phyloP scores from a whole-genome alignment of 2,888 invertebrate genomes.

The Noctua comes region DNA sequence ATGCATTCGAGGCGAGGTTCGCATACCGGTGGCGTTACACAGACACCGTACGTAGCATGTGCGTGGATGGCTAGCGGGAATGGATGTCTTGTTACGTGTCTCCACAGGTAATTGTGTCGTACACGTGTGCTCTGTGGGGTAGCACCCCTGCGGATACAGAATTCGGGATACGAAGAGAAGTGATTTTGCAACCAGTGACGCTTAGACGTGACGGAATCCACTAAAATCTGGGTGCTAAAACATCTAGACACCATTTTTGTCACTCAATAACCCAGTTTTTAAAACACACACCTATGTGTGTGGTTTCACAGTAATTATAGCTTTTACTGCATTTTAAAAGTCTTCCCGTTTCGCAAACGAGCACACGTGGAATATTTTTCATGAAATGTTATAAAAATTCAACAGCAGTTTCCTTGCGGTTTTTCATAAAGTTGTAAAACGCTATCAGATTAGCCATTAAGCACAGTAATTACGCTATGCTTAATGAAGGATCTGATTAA shows the following conservation, averaged over 20 bases:
- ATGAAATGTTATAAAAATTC: background rate
- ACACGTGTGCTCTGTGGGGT: constrained; percentile 24
- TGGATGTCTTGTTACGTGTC: constrained; percentile 20
- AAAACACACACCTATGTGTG: background rate
- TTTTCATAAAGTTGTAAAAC: constrained; percentile 44
- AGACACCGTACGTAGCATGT: constrained; percentile 26
- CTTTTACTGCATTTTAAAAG: background rate
- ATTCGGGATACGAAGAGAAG: background rate
- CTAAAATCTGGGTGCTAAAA: background rate
- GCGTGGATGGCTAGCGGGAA: constrained; percentile 24
- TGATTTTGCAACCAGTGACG: background rate
- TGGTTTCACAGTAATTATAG: background rate
- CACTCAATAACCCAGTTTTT: background rate
- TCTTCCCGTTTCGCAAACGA: too few species aligned
- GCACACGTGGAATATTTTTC: background rate
- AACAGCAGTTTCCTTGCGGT: background rate
- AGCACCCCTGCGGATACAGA: background rate
- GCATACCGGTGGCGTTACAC: constrained; percentile 40
- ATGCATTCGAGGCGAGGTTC: constrained; percentile 41
- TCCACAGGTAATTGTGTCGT: constrained; percentile 21
- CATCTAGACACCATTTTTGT: background rate
- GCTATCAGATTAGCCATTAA: constrained; percentile 56
- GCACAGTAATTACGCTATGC: constrained; percentile 46
- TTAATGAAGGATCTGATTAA: constrained; percentile 57
- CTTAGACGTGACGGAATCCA: background rate